phyloP scores from a whole-genome alignment of 2,888 invertebrate species.

The Drosophila hamatofila region DNA sequence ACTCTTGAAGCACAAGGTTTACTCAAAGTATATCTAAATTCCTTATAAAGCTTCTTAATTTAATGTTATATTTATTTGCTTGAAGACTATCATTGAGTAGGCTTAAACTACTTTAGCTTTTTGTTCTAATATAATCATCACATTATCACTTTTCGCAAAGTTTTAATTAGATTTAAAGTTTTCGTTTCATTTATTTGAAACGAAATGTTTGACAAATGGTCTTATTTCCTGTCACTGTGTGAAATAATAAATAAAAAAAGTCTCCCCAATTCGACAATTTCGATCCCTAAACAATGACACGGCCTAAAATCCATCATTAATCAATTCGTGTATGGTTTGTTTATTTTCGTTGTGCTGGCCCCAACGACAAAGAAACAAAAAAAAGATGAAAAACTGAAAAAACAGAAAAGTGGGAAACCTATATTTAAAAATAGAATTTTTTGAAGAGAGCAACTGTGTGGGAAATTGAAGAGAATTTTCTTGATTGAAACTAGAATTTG shows the following conservation, averaged over 20 bases:
- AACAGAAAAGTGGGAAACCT: conserved; percentile 53
- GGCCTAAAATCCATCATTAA: conserved; percentile 59
- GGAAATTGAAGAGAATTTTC: conserved; percentile 37
- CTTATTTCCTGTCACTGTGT: background rate
- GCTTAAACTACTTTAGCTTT: background rate
- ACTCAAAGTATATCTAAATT: no score
- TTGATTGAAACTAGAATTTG: conserved; percentile 21
- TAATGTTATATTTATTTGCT: no score
- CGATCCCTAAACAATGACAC: conserved; percentile 36
- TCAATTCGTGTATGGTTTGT: conserved; percentile 61
- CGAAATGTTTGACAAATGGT: conserved; percentile 17
- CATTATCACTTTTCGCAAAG: background rate
- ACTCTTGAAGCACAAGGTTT: no score
- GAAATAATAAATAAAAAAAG: conserved; percentile 23
- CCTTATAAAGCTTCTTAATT: no score
- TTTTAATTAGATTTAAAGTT: background rate
- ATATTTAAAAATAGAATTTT: conserved; percentile 56
- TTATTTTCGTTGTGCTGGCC: conserved; percentile 60
- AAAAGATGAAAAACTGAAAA: conserved; percentile 13
- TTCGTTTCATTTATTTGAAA: background rate
- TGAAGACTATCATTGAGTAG: background rate
- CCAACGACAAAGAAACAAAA: conserved; percentile 37
- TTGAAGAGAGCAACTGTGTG: conserved; percentile 32
- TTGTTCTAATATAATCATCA: background rate
- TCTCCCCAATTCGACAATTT: conserved; percentile 23